Base-by-base conservation (phyloP, 1,140 invertebrate genomes). In the Thaumatotibia leucotreta region DNA sequence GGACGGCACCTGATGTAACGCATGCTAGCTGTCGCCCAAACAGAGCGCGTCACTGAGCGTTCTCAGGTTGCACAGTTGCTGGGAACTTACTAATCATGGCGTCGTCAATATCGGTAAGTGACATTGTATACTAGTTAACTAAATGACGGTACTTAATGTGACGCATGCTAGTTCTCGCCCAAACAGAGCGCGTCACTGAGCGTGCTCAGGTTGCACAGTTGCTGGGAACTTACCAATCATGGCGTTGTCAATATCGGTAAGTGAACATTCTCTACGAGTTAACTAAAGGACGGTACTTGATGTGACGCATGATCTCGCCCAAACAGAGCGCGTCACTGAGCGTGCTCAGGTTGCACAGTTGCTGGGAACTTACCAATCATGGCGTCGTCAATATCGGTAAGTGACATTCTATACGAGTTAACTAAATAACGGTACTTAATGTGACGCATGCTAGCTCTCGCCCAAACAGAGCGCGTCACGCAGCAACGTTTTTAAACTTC, bases 171-270 rank as follows among this genome's bases (percentile, higher is more conserved):
- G 88, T 99, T 99, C 91, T 97, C 96, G 72, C 95, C 96, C 35
- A 97, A 97, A 89, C 97, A 98, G 89, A 97, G 96, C 82, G 94
- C 96, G 72, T 96, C 95, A 22, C 93, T 99, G 62, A 96, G 94
- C 79, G 95, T 97, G 72, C 92, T 99, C 27, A 93, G 97, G 78
- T 93, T 99, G 67, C 96, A 97, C 73, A 97, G 97, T 50, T 99
- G 98, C 84, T 99, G 98, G 98, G 98, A 99, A 89, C 94, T 99
- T 66, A 99, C 97, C 70, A 99, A 99, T 92, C 97, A 98, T 88
- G 97, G 97, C 50, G 94, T 99, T 83, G 96, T 98, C 77, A 98
- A 98, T 92, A 97, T 99, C 73, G 96, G 96, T 97, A 86, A 93
- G 93, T 81, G 39, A n/a, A n/a, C n/a, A n/a, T n/a, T n/a, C n/a